Conservation (phyloP, 1,140 invertebrate genomes). For the Drosophila carrolli region DNA sequence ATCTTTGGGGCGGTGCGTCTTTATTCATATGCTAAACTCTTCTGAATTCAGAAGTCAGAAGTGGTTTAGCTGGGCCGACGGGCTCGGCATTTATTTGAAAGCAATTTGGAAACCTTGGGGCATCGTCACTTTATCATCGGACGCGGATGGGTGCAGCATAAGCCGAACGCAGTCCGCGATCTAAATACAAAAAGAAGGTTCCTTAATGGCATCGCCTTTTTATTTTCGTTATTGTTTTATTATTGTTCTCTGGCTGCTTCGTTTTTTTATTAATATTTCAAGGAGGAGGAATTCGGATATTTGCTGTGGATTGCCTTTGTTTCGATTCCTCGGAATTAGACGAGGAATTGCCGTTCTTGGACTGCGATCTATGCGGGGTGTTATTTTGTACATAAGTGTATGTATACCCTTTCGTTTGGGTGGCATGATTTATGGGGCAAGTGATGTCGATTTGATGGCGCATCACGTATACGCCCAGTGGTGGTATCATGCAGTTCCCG, state of each 20-base stretch:
- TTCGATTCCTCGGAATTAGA: conserved; percentile 72
- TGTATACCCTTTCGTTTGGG: conserved; percentile 32
- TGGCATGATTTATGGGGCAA: conserved; percentile 65
- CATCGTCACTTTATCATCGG: conserved; percentile 69
- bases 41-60: conserved; percentile 58
- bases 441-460: conserved; percentile 45
- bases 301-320: conserved; percentile 49
- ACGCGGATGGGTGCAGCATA: conserved; percentile 61
- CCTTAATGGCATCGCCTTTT: conserved; percentile 57
- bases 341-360: conserved; percentile 55
- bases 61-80: conserved; percentile 49
- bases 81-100: conserved; percentile 68
- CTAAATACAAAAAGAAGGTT: conserved; percentile 41
- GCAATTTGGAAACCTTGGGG: conserved; percentile 64
- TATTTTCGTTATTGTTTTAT: conserved; percentile 28
- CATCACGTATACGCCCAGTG: conserved; percentile 35
- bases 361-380: conserved; percentile 66
- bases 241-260: conserved; percentile 18
- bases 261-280: conserved; percentile 59
- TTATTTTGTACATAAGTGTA: conserved; percentile 27
- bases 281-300: conserved; percentile 44
- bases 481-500: conserved; percentile 27
- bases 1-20: conserved; percentile 29
- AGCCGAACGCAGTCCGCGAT: conserved; percentile 44
- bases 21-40: conserved; percentile 79